Evolutionary conservation across 2,797 vertebrate species (phyloP).

Genomic region (Silurus lanzhouensis): DNA sequence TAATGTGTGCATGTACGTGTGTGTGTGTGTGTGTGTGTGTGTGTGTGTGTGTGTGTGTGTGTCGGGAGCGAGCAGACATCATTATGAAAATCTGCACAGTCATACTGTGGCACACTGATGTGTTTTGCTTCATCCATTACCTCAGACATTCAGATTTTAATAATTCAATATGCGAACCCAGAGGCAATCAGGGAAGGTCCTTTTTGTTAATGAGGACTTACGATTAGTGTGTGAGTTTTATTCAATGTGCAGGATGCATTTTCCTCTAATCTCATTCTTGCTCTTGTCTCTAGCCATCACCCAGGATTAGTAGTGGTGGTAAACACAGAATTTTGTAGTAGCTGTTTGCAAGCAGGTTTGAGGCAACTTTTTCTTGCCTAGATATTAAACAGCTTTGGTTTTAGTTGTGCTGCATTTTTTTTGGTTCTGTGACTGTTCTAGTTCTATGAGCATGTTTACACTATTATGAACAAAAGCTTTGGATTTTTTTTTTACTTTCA

Average conservation of each 20-base stretch:
- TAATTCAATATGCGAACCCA: background rate
- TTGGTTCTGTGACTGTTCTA: too few relatives aligned
- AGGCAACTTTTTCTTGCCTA: background rate
- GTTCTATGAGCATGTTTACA: too few relatives aligned
- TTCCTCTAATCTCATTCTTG: background rate
- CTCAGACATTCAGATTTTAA: background rate
- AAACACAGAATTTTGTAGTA: background rate
- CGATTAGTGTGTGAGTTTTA: background rate
- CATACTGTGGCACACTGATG: background rate
- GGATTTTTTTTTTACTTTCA: too few relatives aligned
- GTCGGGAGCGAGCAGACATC: background rate
- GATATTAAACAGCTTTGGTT: background rate
- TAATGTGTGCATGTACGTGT: background rate
- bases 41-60: background rate
- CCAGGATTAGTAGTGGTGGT: background rate
- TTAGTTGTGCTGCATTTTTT: too few relatives aligned
- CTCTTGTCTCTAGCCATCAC: background rate
- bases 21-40: background rate
- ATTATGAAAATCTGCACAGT: slow-evolving; percentile 12
- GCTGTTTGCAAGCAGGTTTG: background rate
- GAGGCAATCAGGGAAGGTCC: background rate
- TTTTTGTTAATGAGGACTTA: background rate
- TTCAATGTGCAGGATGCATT: slow-evolving; percentile 7
- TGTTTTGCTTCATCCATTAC: background rate
- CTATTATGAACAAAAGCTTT: too few relatives aligned